Evolutionary conservation across 2,888 invertebrate species (phyloP).

Genomic region (Gymnoscelis rufifasciata): DNA sequence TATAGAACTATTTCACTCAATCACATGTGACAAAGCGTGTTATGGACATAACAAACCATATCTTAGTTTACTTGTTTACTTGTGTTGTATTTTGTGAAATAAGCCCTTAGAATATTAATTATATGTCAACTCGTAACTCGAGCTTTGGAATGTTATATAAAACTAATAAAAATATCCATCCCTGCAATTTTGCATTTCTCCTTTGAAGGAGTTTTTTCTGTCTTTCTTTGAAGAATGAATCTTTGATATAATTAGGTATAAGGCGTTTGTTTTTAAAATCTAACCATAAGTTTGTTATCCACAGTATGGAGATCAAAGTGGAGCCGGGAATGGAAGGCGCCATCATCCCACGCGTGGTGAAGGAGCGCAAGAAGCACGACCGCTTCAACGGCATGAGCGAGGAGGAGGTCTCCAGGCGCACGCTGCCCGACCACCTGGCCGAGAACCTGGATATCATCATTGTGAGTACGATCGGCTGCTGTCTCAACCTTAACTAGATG

Average conservation of each 20-base stretch:
- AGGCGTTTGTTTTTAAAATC: not conserved
- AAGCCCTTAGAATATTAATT: too few relatives aligned
- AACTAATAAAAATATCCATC: too few relatives aligned
- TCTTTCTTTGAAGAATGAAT: not conserved
- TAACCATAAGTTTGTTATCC: conserved; percentile 2
- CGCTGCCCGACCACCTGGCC: conserved; percentile 95
- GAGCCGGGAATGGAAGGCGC: conserved; percentile 76
- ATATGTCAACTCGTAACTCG: too few relatives aligned
- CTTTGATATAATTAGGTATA: not conserved
- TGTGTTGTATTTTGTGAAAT: too few relatives aligned
- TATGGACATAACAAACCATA: too few relatives aligned
- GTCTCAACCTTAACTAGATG: not conserved
- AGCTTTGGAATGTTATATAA: too few relatives aligned
- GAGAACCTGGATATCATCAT: conserved; percentile 98
- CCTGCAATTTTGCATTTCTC: too few relatives aligned
- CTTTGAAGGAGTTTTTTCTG: too few relatives aligned
- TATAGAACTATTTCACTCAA: too few relatives aligned
- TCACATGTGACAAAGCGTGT: too few relatives aligned
- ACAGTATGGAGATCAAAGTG: conserved; percentile 75
- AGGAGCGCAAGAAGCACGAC: conserved; percentile 95
- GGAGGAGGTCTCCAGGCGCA: conserved; percentile 95
- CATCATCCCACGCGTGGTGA: conserved; percentile 80
- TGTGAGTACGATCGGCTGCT: conserved; percentile 86
- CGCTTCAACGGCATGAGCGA: conserved; percentile 97
- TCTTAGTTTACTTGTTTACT: too few relatives aligned